Evolutionary conservation across 1,140 invertebrate genomes (phyloP).

Genomic region (Magallana angulata): DNA sequence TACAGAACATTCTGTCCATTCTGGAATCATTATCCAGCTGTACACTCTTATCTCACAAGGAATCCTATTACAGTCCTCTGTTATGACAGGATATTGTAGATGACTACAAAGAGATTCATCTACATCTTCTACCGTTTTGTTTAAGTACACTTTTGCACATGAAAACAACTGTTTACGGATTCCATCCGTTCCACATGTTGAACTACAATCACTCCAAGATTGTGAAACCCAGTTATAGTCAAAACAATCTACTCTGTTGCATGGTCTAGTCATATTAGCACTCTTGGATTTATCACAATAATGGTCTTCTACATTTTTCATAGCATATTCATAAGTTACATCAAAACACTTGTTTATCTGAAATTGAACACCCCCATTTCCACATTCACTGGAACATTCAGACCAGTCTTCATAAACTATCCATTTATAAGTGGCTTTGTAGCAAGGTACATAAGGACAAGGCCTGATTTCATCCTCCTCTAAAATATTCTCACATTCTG

Average conservation of each 20-base stretch:
- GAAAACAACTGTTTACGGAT: conserved; percentile 83
- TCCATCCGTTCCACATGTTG: conserved; percentile 83
- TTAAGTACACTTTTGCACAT: conserved; percentile 80
- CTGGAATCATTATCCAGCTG: conserved; percentile 6
- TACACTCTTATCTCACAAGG: conserved; percentile 13
- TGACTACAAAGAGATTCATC: conserved; percentile 3
- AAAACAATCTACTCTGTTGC: conserved; percentile 42
- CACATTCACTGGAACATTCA: conserved; percentile 84
- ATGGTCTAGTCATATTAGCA: conserved; percentile 39
- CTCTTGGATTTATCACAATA: conserved; percentile 28
- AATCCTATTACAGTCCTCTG: conserved; percentile 30
- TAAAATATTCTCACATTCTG: neutral
- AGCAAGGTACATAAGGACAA: conserved; percentile 39
- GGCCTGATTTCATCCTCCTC: conserved; percentile 31
- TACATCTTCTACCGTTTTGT: conserved; percentile 30
- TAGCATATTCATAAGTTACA: conserved; percentile 30
- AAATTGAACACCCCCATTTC: conserved; percentile 82
- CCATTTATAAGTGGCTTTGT: conserved; percentile 64
- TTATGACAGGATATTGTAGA: conserved; percentile 23
- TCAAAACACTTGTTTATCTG: conserved; percentile 84
- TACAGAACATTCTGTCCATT: conserved; percentile 38
- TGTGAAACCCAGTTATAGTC: conserved; percentile 5
- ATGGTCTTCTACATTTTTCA: conserved; percentile 38
- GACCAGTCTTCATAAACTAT: conserved; percentile 85
- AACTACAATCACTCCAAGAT: conserved; percentile 61